Evolutionary conservation across 1,140 invertebrate species (phyloP).

Genomic region (Andrena cerasifolii): DNA sequence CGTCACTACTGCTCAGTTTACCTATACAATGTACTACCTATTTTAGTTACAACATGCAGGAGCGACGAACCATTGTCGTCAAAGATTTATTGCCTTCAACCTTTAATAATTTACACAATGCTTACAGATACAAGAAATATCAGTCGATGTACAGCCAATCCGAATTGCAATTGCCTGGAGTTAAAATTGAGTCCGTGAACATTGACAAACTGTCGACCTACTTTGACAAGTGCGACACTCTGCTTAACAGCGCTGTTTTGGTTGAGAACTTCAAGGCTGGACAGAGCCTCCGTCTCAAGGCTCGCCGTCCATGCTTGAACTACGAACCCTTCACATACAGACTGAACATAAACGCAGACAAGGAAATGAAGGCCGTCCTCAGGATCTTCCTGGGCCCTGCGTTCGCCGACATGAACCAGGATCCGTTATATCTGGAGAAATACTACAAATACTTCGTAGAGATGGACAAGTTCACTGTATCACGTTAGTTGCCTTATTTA

Average conservation of each 20-base stretch:
- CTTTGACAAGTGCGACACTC: slow-evolving; percentile 78
- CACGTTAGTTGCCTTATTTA: slow-evolving; percentile 70
- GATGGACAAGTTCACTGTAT: slow-evolving; percentile 79
- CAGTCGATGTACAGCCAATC: slow-evolving; percentile 75
- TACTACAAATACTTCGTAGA: slow-evolving; percentile 79
- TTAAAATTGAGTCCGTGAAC: slow-evolving; percentile 85
- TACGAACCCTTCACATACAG: slow-evolving; percentile 86
- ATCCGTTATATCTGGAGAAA: slow-evolving; percentile 65
- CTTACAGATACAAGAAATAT: slow-evolving; percentile 74
- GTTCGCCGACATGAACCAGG: slow-evolving; percentile 73
- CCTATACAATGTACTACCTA: too few relatives aligned
- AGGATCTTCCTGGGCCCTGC: slow-evolving; percentile 80
- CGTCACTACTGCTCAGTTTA: too few relatives aligned
- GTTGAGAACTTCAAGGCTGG: slow-evolving; percentile 76
- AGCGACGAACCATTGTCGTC: too few relatives aligned
- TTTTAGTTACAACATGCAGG: too few relatives aligned
- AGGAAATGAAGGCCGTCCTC: slow-evolving; percentile 79
- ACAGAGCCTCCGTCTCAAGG: slow-evolving; percentile 76
- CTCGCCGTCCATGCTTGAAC: slow-evolving; percentile 83
- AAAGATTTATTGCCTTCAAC: background rate
- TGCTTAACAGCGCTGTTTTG: slow-evolving; percentile 78
- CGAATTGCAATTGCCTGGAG: slow-evolving; percentile 84
- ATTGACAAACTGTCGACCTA: slow-evolving; percentile 85
- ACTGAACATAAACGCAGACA: slow-evolving; percentile 81
- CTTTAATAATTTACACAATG: too few relatives aligned